phyloP scores from a whole-genome alignment of 2,113 vertebrate species.

The Recurvirostra avosetta region DNA sequence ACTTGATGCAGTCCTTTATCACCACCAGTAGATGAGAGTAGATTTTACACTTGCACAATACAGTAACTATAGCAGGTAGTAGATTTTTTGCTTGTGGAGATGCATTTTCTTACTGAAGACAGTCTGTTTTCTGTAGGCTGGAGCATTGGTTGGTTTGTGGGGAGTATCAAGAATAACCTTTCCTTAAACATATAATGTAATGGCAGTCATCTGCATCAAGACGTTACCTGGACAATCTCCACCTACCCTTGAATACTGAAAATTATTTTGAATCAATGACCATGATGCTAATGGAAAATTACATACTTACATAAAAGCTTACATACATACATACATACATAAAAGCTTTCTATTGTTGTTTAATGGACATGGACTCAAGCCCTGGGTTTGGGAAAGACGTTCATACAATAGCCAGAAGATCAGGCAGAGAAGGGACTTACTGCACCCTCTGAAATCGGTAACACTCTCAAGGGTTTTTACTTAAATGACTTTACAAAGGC shows the following conservation, averaged over 20 bases:
- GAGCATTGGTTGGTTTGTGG: neutral
- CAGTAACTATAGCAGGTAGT: neutral
- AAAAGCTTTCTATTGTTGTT: neutral
- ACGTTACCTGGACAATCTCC: neutral
- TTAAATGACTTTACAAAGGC: neutral
- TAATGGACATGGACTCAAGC: neutral
- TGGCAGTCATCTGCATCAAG: neutral
- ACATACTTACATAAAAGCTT: no score
- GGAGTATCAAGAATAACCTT: neutral
- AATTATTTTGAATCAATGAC: neutral
- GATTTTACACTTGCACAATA: neutral
- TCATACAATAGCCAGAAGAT: neutral
- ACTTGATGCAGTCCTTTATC: neutral
- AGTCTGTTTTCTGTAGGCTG: neutral
- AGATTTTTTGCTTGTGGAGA: neutral
- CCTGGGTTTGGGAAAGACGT: neutral
- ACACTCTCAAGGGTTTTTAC: neutral
- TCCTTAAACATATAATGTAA: neutral
- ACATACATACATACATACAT: no score
- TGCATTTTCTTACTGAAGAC: neutral
- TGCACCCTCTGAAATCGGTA: neutral
- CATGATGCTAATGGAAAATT: neutral
- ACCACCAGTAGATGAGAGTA: neutral
- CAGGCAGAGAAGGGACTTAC: neutral
- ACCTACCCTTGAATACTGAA: neutral